Evolutionary conservation across 1,140 invertebrate genomes (phyloP).

Genomic region (Nilaparvata lugens): DNA sequence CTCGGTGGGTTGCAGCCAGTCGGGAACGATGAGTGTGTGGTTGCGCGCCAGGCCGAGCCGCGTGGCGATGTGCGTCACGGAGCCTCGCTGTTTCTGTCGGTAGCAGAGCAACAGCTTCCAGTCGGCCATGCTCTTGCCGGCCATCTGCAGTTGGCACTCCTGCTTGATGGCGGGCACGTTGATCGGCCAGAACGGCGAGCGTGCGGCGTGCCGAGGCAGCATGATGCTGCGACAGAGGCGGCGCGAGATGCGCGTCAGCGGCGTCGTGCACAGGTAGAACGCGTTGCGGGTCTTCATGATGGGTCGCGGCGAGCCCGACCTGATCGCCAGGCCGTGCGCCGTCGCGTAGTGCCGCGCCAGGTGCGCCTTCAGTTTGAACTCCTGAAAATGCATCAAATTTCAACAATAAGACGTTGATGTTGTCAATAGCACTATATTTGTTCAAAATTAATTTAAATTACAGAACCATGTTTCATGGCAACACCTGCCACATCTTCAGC

Average conservation of each 20-base stretch:
- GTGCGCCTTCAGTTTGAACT: conserved; percentile 89
- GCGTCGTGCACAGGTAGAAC: conserved; percentile 86
- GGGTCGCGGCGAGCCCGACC: conserved; percentile 69
- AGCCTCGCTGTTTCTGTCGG: conserved; percentile 47
- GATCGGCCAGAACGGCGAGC: conserved; percentile 78
- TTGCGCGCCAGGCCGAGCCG: conserved; percentile 51
- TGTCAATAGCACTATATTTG: no score
- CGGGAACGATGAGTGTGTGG: conserved; percentile 51
- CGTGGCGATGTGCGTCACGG: conserved; percentile 68
- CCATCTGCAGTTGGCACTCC: conserved; percentile 61
- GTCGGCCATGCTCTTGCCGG: conserved; percentile 48
- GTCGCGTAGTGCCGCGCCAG: conserved; percentile 85
- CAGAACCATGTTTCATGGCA: no score
- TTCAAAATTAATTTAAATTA: no score
- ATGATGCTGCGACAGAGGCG: conserved; percentile 74
- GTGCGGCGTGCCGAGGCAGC: conserved; percentile 71
- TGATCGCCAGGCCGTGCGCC: conserved; percentile 67
- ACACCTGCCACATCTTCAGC: no score
- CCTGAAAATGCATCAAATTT: conserved; percentile 38
- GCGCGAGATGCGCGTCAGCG: conserved; percentile 77
- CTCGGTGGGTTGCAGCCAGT: conserved; percentile 74
- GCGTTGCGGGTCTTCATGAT: conserved; percentile 95
- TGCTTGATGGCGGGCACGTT: conserved; percentile 77
- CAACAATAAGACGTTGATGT: no score
- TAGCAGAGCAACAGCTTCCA: conserved; percentile 46